phyloP scores from a whole-genome alignment of 2,797 vertebrate species.

The Antrozous pallidus region DNA sequence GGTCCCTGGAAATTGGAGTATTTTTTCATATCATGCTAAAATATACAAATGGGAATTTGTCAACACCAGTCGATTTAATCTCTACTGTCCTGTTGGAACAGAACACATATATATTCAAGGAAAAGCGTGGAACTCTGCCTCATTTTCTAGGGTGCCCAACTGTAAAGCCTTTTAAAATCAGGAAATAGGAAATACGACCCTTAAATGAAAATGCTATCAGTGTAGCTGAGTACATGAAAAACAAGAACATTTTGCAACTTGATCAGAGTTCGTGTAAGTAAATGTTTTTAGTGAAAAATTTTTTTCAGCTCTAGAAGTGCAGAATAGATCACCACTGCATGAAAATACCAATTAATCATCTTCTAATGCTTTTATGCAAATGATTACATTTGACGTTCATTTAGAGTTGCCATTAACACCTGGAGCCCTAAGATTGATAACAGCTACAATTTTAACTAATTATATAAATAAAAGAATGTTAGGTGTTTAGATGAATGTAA shows the following conservation, averaged over 20 bases:
- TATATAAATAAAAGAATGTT: slow-evolving; percentile 41
- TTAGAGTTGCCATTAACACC: slow-evolving; percentile 48
- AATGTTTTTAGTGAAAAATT: slow-evolving; percentile 51
- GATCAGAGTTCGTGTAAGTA: slow-evolving; percentile 6
- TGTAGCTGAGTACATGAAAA: neutral
- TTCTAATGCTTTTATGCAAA: slow-evolving; percentile 70
- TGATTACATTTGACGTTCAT: slow-evolving; percentile 51
- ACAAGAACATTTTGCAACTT: neutral
- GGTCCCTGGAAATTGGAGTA: slow-evolving; percentile 38
- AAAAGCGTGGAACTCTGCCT: slow-evolving; percentile 39
- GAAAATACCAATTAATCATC: slow-evolving; percentile 50
- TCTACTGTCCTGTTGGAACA: slow-evolving; percentile 32
- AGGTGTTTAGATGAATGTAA: slow-evolving; percentile 49
- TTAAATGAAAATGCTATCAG: slow-evolving; percentile 17
- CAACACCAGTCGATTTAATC: slow-evolving; percentile 35
- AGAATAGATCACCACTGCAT: slow-evolving; percentile 21
- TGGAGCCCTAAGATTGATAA: slow-evolving; percentile 56
- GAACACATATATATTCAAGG: slow-evolving; percentile 47
- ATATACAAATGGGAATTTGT: slow-evolving; percentile 51
- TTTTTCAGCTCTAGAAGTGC: slow-evolving; percentile 38
- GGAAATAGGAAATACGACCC: slow-evolving; percentile 43
- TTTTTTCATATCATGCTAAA: slow-evolving; percentile 21
- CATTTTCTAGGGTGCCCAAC: slow-evolving; percentile 38
- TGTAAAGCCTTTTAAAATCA: slow-evolving; percentile 56
- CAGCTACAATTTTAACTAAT: slow-evolving; percentile 50